phyloP scores from a whole-genome alignment of 2,113 vertebrate genomes.

The Paramormyrops kingsleyae region DNA sequence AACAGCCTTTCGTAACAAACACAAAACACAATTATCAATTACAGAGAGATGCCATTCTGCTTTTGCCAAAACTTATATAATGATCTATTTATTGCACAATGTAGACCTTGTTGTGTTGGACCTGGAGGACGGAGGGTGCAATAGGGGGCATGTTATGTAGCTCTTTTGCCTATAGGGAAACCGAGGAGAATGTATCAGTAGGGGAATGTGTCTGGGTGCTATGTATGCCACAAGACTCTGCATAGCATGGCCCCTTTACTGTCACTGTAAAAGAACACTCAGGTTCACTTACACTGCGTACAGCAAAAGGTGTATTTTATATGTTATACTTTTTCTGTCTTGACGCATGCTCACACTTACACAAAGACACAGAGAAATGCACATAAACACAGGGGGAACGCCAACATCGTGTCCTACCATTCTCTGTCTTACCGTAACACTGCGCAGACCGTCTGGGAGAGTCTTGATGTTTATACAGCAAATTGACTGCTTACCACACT shows the following conservation, averaged over 20 bases:
- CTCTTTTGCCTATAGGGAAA: not conserved
- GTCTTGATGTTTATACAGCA: conserved; percentile 14
- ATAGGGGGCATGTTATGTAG: conserved; percentile 7
- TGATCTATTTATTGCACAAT: conserved; percentile 32
- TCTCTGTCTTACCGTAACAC: conserved; percentile 11
- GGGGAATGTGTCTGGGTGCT: conserved; percentile 19
- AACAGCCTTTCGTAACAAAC: conserved; percentile 24
- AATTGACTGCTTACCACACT: not conserved
- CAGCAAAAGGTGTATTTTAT: not conserved
- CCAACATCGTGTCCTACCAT: not conserved
- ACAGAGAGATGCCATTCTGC: conserved; percentile 19
- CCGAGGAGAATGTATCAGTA: not conserved
- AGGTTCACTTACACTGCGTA: not conserved
- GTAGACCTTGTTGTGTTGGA: conserved; percentile 24
- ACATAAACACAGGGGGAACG: not conserved
- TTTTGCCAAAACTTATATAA: conserved; percentile 30
- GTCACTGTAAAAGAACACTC: not conserved
- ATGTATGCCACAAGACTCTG: not conserved
- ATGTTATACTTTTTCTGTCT: not conserved
- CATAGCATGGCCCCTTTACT: not conserved
- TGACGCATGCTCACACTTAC: not conserved
- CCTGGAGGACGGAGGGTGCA: conserved; percentile 4
- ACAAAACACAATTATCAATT: conserved; percentile 25
- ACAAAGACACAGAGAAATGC: not conserved
- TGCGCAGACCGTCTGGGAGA: not conserved